Base-by-base conservation (phyloP, 2,888 invertebrate species). In the Callinectes sapidus region DNA sequence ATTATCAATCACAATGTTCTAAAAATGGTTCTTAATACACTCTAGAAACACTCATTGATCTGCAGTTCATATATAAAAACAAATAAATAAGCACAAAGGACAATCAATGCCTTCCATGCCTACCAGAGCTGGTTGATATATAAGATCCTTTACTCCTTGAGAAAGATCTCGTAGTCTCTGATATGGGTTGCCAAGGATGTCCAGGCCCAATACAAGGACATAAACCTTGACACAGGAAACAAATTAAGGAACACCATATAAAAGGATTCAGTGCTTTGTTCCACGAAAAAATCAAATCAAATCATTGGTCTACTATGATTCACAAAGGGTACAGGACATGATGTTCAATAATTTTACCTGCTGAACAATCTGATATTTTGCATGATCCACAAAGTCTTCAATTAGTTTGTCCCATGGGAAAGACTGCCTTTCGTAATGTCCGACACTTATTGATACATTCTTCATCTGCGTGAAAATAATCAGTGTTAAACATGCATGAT, bases 121-220 rank as follows among this genome's bases (percentile, higher is more conserved):
- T 95, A 97, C 97, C 96, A 96, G 95, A 95, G 96, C 96, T 6
- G 97, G 97, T 94, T 97, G 97, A 95, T 97, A 97, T 95, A 96
- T 96, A 94, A 96, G 96, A 93, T 97, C 96, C 93, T 96, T 96
- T 54, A 97, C 95, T 0, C 96, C 97, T 94, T 96, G 96, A 0
- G 97, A 96, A 95, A 97, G 97, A 95, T 97, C 97, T 81, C 96
- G 96, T 16, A 97, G 96, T n/a, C 96, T 96, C 23, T 97, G 96
- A 95, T 97, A 98, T 0, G 98, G 97, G 96, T 98, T 98, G 10
- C 98, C 97, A 35, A 98, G 96, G 54, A 98, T 97, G 95, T 98
- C 97, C 66, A 97, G 96, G 0, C 98, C 98, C 32, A 98, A 96
- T 0, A 98, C 97, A 94, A 97, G 96, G 0, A 98, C 98, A 95